Percentiles rank a stretch among this genome's conserved stretches.
phyloP scores from a whole-genome alignment of 2,113 vertebrate species.

The Pterophyllum scalare region DNA sequence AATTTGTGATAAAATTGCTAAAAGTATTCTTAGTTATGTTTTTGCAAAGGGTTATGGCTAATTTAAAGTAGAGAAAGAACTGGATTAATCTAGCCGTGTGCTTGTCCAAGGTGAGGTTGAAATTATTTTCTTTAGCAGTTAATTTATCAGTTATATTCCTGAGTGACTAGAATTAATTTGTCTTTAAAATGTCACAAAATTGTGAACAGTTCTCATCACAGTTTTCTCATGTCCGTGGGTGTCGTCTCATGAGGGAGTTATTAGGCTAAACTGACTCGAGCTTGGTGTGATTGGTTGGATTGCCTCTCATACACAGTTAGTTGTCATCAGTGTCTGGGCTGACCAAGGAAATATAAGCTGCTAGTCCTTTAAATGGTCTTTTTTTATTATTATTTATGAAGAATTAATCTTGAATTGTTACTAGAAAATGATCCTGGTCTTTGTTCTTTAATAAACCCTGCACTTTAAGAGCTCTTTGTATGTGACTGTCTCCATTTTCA shows the following conservation, averaged over 20 bases:
- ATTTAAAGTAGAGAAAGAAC: neutral
- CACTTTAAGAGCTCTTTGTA: neutral
- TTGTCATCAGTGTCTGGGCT: constrained; percentile 4
- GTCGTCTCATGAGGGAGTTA: neutral
- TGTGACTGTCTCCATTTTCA: neutral
- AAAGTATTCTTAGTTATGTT: neutral
- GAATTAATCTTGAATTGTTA: neutral
- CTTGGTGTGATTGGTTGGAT: neutral
- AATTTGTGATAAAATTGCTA: neutral
- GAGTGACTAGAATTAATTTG: neutral
- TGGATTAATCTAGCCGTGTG: neutral
- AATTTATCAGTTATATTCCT: neutral
- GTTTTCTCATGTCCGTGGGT: neutral
- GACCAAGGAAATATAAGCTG: neutral
- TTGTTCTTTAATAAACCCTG: neutral
- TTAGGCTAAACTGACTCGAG: neutral
- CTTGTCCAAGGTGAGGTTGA: neutral
- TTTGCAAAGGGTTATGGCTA: neutral
- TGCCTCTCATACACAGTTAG: constrained; percentile 2
- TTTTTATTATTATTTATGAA: neutral
- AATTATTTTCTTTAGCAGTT: neutral
- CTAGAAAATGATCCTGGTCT: neutral
- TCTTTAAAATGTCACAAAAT: neutral
- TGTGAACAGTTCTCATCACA: neutral
- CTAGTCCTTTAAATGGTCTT: neutral